Percentiles rank a stretch among this genome's conserved stretches.
These are phyloP conservation scores for Chionis minor DNA, from an alignment of 2,113 vertebrate species.

Conservation along the genomic window DNA sequence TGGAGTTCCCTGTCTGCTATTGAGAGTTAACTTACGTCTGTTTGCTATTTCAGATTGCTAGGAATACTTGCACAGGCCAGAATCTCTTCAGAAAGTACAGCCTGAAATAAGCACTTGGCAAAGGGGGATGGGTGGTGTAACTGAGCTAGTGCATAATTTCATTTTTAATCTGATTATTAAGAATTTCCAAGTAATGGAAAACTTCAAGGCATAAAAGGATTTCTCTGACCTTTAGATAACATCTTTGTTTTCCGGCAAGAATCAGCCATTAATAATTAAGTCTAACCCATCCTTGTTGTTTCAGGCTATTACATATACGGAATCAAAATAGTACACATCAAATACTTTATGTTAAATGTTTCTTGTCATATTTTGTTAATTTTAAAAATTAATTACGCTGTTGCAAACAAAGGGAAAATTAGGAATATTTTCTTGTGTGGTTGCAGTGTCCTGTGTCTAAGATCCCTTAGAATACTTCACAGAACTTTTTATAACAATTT, in stretches of 20 bases:
- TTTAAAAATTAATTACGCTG: neutral
- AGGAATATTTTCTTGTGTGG: neutral
- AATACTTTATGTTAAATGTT: neutral
- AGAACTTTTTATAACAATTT: neutral
- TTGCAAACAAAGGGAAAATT: neutral
- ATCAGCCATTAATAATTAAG: neutral
- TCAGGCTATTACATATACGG: neutral
- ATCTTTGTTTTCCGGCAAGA: neutral
- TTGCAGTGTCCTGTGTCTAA: neutral
- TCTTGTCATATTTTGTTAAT: neutral
- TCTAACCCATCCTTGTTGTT: neutral
- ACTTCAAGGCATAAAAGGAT: neutral
- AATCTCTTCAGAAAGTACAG: neutral
- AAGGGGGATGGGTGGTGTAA: neutral
- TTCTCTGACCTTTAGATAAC: neutral
- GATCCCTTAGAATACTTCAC: neutral
- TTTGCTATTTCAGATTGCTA: neutral
- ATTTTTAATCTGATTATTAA: neutral
- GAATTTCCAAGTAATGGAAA: neutral
- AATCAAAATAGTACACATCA: neutral
- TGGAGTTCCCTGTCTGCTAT: neutral
- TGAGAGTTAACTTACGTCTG: neutral
- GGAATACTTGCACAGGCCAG: neutral
- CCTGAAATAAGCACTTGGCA: neutral
- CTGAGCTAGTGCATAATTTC: neutral